phyloP scores from a whole-genome alignment of 2,113 vertebrate genomes.

The Campylomormyrus tamandua region DNA sequence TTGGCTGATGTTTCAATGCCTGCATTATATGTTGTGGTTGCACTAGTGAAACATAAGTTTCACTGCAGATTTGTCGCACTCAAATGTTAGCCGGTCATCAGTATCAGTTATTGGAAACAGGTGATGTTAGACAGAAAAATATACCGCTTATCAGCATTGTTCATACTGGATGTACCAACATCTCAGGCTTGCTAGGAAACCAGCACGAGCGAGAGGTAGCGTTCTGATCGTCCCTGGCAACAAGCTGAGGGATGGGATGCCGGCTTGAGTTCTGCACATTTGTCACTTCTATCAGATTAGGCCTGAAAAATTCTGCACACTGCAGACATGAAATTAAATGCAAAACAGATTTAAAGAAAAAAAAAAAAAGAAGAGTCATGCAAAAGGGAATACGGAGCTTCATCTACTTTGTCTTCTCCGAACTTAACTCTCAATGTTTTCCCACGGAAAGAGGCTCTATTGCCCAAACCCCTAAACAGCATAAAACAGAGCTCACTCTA shows the following conservation, averaged over 20 bases:
- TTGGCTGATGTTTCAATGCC: background rate
- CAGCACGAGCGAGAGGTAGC: background rate
- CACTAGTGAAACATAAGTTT: background rate
- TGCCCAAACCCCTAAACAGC: background rate
- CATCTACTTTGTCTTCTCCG: background rate
- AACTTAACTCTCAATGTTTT: background rate
- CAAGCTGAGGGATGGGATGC: background rate
- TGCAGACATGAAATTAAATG: constrained; percentile 5
- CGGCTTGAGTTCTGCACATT: background rate
- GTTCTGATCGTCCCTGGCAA: background rate
- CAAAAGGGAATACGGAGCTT: background rate
- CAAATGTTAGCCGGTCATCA: background rate
- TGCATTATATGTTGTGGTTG: background rate
- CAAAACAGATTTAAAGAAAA: background rate
- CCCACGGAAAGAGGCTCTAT: background rate
- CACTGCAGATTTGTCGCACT: background rate
- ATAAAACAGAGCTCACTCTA: background rate
- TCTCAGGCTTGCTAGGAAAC: background rate
- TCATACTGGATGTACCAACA: background rate
- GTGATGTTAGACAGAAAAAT: background rate
- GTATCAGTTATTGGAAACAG: background rate
- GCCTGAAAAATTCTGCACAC: background rate
- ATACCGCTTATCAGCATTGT: background rate
- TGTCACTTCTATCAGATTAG: constrained; percentile 1
- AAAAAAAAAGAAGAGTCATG: background rate